Conservation (phyloP, 2,113 vertebrate species). For the Pelvicachromis taeniatus region DNA sequence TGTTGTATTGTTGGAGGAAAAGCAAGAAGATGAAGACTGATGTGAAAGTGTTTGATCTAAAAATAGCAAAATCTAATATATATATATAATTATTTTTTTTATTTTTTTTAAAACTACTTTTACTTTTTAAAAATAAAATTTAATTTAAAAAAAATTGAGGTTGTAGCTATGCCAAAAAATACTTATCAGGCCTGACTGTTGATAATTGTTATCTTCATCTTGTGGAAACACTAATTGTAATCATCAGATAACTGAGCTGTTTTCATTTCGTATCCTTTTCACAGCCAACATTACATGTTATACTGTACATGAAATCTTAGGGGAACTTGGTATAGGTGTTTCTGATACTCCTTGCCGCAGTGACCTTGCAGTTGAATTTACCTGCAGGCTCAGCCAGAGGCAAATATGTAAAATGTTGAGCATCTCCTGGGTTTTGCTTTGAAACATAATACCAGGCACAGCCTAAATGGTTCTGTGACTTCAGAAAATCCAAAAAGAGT, state of each 20-base stretch:
- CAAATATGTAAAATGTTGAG: conserved; percentile 17
- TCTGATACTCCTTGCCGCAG: background rate
- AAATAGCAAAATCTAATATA: background rate
- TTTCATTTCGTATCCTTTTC: background rate
- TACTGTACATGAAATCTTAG: background rate
- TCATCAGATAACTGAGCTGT: background rate
- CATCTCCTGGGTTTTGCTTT: background rate
- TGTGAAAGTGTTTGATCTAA: background rate
- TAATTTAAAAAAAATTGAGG: too few species aligned
- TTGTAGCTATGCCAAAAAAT: background rate
- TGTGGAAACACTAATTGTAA: background rate
- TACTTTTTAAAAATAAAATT: too few species aligned
- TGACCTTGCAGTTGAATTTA: background rate
- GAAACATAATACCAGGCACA: background rate
- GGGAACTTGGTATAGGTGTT: conserved; percentile 62
- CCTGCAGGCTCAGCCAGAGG: conserved; percentile 11
- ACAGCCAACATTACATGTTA: background rate
- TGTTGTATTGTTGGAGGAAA: background rate
- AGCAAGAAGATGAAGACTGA: background rate
- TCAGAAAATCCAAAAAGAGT: background rate
- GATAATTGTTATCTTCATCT: background rate
- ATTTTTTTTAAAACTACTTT: too few species aligned
- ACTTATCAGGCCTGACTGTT: background rate
- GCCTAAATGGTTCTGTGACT: background rate
- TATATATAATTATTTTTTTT: too few species aligned